These are phyloP conservation scores for Anagrus nilaparvatae DNA, from an alignment of 1,140 invertebrate genomes.

Conservation along the genomic window DNA sequence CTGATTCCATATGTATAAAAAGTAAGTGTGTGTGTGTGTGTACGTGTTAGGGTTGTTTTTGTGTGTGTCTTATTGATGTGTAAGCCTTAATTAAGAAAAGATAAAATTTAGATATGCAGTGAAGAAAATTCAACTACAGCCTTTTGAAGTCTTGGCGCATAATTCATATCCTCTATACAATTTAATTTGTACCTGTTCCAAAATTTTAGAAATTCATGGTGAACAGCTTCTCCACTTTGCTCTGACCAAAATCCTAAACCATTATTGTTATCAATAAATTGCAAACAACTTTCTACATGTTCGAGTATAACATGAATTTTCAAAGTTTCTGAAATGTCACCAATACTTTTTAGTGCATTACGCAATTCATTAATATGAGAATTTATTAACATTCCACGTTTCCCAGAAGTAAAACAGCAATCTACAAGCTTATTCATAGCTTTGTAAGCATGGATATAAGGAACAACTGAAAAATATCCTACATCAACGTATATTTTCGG, in stretches of 20 bases:
- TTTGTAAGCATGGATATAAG: constrained; percentile 6
- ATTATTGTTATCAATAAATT: constrained; percentile 7
- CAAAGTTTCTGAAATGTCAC: constrained; percentile 2
- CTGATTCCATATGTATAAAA: too few species aligned
- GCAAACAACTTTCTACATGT: constrained; percentile 8
- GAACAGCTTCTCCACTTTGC: constrained; percentile 4
- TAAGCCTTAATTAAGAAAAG: too few species aligned
- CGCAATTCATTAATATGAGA: constrained; percentile 5
- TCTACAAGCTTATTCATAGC: constrained; percentile 6
- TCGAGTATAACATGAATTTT: constrained; percentile 8
- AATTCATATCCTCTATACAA: background rate
- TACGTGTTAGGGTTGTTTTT: too few species aligned
- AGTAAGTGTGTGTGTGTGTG: too few species aligned
- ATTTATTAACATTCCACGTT: too few species aligned
- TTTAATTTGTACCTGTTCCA: constrained; percentile 5
- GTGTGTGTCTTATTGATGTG: too few species aligned
- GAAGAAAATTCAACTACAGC: constrained; percentile 4
- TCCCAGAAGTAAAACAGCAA: constrained; percentile 10
- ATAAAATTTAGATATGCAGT: background rate
- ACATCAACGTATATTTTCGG: constrained; percentile 9
- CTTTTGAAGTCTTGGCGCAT: background rate
- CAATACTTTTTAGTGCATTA: constrained; percentile 4
- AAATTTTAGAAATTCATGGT: constrained; percentile 8
- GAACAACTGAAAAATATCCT: background rate
- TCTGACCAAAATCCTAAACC: constrained; percentile 7